These are phyloP conservation scores for Nothocercus julius DNA, from an alignment of 2,113 vertebrate genomes.

Conservation along the genomic window DNA sequence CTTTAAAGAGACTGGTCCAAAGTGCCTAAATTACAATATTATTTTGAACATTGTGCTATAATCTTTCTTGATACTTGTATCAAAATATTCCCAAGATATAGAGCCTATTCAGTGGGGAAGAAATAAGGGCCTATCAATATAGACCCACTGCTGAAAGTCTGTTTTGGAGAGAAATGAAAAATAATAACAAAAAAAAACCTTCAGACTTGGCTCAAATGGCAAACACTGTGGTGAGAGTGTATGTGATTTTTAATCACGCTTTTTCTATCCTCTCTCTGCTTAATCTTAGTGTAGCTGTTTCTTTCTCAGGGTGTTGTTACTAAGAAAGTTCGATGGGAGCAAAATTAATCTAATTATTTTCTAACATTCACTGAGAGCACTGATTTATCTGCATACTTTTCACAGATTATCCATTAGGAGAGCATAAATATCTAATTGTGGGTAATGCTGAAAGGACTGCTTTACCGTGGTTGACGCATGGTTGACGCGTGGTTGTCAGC, in stretches of 20 bases:
- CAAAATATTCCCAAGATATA: not conserved
- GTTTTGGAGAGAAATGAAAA: not conserved
- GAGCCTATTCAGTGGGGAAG: not conserved
- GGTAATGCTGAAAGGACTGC: not conserved
- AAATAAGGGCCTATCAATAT: not conserved
- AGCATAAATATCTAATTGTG: not conserved
- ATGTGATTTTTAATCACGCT: not conserved
- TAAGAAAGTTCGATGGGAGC: not conserved
- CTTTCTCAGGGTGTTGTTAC: not conserved
- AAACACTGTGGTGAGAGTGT: not conserved
- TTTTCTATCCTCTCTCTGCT: not conserved
- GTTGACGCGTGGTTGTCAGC: too few relatives aligned
- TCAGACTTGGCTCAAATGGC: not conserved
- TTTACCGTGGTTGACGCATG: not conserved
- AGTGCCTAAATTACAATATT: conserved; percentile 37
- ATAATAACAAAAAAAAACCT: not conserved
- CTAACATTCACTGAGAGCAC: not conserved
- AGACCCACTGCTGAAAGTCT: not conserved
- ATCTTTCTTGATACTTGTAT: conserved; percentile 29
- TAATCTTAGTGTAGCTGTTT: not conserved
- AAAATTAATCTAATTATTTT: not conserved
- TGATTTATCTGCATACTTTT: not conserved
- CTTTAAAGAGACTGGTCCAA: conserved; percentile 40
- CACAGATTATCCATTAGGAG: not conserved
- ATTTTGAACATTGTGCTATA: conserved; percentile 8